Conservation (phyloP, 2,113 vertebrate genomes). For the Diphyllodes magnificus region DNA sequence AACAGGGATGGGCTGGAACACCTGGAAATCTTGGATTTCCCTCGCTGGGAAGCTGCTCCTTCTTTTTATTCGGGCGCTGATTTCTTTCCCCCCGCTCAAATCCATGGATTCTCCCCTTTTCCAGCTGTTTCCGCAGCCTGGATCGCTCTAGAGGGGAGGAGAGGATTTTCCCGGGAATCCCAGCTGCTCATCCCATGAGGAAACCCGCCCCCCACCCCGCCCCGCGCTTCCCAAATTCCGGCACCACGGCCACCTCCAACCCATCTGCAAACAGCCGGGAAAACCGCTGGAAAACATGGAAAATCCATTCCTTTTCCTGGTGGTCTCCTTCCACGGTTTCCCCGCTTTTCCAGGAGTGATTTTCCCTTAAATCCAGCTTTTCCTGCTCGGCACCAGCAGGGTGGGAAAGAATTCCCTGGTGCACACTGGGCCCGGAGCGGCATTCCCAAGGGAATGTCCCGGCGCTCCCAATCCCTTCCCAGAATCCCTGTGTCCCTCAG, state of each 20-base stretch:
- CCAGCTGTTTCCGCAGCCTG: accelerated
- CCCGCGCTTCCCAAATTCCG: neutral
- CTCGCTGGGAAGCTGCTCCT: neutral
- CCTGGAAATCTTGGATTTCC: accelerated
- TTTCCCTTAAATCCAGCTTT: neutral
- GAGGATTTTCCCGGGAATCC: neutral
- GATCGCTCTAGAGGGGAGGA: accelerated
- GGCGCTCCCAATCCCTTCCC: neutral
- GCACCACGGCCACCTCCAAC: neutral
- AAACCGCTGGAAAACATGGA: neutral
- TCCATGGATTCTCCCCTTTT: neutral
- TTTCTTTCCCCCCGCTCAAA: neutral
- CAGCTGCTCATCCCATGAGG: neutral
- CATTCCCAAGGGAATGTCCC: neutral
- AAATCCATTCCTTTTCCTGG: accelerated
- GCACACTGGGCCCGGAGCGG: too few species aligned
- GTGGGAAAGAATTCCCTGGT: neutral
- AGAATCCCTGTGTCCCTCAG: neutral
- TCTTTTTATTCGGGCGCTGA: neutral
- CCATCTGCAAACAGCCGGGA: neutral
- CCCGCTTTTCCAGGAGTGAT: accelerated
- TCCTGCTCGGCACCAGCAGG: accelerated
- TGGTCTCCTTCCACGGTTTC: neutral
- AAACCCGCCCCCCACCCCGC: neutral
- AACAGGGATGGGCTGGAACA: neutral